phyloP scores from a whole-genome alignment of 1,140 invertebrate species.

The Eupristina koningsbergeri region DNA sequence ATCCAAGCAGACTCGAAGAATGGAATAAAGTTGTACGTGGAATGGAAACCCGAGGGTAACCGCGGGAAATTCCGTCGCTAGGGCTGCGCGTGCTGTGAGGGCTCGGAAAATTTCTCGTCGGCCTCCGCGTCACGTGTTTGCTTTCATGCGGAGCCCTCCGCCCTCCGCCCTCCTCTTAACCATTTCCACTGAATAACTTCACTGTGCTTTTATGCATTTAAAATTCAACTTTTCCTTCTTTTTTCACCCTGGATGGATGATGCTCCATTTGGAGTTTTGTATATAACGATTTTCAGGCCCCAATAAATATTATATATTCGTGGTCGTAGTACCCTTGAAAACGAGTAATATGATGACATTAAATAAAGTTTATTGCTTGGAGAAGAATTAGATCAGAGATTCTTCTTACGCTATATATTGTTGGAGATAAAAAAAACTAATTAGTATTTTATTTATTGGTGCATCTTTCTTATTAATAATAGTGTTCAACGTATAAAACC shows the following conservation, averaged over 20 bases:
- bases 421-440: no score
- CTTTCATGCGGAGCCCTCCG: neutral
- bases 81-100: neutral
- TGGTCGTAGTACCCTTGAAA: no score
- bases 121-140: neutral
- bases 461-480: no score
- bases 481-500: no score
- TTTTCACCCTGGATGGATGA: neutral
- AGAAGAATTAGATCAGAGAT: no score
- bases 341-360: no score
- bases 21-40: neutral
- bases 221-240: neutral
- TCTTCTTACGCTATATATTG: no score
- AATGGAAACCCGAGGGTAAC: no score
- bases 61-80: neutral
- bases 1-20: neutral
- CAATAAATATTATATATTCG: no score
- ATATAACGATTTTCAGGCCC: no score
- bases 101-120: neutral
- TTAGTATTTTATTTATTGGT: no score
- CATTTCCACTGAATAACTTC: neutral
- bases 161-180: neutral
- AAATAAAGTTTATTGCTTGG: no score
- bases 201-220: neutral
- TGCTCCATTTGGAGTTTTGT: neutral